Conservation (phyloP, 2,888 invertebrate genomes). For the Acheta domesticus region DNA sequence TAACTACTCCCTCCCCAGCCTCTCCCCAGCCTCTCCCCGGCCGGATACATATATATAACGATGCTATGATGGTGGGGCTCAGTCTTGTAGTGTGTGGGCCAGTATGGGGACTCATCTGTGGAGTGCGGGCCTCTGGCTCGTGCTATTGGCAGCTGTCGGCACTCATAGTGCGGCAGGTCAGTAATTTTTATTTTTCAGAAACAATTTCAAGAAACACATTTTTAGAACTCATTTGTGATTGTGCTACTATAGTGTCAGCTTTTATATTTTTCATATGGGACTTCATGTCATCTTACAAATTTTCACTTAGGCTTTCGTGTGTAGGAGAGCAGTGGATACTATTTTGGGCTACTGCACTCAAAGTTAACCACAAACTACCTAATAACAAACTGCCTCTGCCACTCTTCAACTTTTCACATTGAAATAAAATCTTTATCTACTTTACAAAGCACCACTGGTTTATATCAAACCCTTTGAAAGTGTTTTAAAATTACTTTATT, state of each 20-base stretch:
- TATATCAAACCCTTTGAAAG: too few relatives aligned
- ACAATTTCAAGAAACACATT: not conserved
- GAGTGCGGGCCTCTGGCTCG: not conserved
- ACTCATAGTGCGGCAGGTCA: constrained; percentile 18
- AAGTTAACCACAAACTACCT: not conserved
- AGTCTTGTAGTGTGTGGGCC: constrained; percentile 18
- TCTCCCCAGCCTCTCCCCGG: not conserved
- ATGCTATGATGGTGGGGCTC: constrained; percentile 11
- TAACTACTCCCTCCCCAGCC: not conserved
- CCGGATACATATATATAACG: not conserved
- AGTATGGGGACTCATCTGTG: constrained; percentile 18
- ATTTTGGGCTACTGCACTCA: constrained; percentile 18
- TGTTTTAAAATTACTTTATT: too few relatives aligned
- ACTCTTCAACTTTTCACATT: too few relatives aligned
- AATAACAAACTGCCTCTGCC: too few relatives aligned
- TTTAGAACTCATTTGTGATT: not conserved
- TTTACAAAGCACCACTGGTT: too few relatives aligned
- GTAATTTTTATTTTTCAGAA: not conserved
- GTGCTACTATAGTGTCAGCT: too few relatives aligned
- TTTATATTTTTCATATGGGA: too few relatives aligned
- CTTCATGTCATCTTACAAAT: too few relatives aligned
- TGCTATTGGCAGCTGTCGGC: constrained; percentile 7
- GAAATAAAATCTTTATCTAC: too few relatives aligned
- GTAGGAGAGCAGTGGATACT: constrained; percentile 18
- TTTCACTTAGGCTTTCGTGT: not conserved